These are phyloP conservation scores for Harpegnathos saltator DNA, from an alignment of 1,140 invertebrate species.

Conservation along the genomic window DNA sequence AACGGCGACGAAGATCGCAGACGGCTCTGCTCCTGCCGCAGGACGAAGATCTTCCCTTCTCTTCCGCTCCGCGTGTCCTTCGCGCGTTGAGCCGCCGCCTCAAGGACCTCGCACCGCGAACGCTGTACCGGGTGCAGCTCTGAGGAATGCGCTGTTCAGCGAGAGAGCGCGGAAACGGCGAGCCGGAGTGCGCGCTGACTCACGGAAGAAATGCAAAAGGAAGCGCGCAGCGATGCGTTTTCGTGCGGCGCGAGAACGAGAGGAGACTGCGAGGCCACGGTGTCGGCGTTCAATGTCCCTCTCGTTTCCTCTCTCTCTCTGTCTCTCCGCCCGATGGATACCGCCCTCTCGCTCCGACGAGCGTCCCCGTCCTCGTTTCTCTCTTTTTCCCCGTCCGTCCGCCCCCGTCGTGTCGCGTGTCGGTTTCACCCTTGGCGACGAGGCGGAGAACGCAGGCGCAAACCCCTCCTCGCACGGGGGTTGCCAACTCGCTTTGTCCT, in stretches of 20 bases:
- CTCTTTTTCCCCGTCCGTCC: not conserved
- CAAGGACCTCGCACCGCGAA: not conserved
- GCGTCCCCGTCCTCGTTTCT: not conserved
- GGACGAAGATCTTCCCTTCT: not conserved
- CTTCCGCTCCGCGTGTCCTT: not conserved
- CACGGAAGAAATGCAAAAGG: conserved; percentile 21
- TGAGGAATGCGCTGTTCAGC: not conserved
- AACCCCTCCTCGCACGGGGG: conserved; percentile 43
- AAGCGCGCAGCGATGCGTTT: conserved; percentile 24
- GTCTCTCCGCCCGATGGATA: not conserved
- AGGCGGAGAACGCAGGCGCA: conserved; percentile 34
- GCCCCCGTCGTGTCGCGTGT: not conserved
- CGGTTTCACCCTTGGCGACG: conserved; percentile 22
- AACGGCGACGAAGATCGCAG: not conserved
- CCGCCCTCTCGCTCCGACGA: conserved; percentile 40
- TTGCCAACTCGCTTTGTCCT: conserved; percentile 55
- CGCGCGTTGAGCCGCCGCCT: conserved; percentile 1
- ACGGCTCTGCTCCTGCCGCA: conserved; percentile 1
- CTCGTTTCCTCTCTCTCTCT: conserved; percentile 11
- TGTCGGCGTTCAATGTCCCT: conserved; percentile 70
- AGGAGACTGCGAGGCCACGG: conserved; percentile 67
- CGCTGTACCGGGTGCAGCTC: not conserved
- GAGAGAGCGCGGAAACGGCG: not conserved
- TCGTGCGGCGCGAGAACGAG: conserved; percentile 57
- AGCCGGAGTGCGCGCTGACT: not conserved